phyloP scores from a whole-genome alignment of 2,797 vertebrate genomes.

The Silurus aristotelis region DNA sequence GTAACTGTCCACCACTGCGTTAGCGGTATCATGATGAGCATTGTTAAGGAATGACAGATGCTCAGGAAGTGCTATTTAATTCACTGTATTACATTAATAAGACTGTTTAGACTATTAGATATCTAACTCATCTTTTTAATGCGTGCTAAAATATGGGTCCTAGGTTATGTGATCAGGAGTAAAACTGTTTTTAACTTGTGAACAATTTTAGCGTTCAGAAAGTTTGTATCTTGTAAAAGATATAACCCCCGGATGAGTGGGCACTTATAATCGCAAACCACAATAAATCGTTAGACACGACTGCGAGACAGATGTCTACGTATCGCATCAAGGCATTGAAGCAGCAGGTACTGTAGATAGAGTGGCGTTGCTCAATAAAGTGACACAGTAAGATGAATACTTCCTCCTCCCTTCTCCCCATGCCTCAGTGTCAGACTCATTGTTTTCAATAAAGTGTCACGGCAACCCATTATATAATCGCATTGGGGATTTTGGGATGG shows the following conservation, averaged over 20 bases:
- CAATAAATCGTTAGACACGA: not conserved
- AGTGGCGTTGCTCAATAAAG: conserved; percentile 31
- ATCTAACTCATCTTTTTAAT: not conserved
- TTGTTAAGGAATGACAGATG: not conserved
- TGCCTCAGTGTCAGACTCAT: conserved; percentile 67
- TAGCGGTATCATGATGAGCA: not conserved
- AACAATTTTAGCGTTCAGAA: not conserved
- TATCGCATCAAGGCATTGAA: conserved; percentile 23
- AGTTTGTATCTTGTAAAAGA: too few species aligned
- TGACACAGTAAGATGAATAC: conserved; percentile 59
- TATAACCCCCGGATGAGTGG: not conserved
- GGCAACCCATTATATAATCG: conserved; percentile 78
- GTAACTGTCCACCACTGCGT: too few species aligned
- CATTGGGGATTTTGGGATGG: conserved; percentile 78
- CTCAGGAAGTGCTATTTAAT: conserved; percentile 9
- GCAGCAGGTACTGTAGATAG: conserved; percentile 19
- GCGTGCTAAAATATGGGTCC: not conserved
- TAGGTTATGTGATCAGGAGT: not conserved
- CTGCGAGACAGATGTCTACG: not conserved
- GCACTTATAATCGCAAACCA: not conserved
- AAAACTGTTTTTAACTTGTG: not conserved
- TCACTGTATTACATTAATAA: not conserved
- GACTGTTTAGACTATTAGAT: not conserved
- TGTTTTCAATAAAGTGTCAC: conserved; percentile 83
- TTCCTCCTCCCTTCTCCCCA: conserved; percentile 56